Conservation (phyloP, 2,113 vertebrate genomes). For the Struthidea cinerea region DNA sequence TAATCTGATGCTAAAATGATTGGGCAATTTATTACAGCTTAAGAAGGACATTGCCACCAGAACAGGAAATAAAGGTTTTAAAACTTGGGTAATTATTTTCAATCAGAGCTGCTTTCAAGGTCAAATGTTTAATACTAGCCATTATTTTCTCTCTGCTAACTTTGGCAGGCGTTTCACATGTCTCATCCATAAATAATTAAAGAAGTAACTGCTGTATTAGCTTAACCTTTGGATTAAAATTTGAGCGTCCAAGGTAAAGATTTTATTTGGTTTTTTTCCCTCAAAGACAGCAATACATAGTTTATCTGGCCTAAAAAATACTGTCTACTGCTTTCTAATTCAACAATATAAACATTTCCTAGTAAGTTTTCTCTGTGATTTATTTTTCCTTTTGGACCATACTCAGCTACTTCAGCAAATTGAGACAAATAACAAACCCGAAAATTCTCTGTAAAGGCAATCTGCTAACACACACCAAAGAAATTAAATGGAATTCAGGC, state of each 20-base stretch:
- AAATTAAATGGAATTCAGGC: slow-evolving; percentile 42
- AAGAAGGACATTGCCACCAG: slow-evolving; percentile 52
- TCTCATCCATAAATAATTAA: slow-evolving; percentile 75
- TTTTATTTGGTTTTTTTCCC: slow-evolving; percentile 42
- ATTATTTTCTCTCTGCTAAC: slow-evolving; percentile 73
- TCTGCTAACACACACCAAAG: neutral
- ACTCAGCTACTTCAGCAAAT: slow-evolving; percentile 50
- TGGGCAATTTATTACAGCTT: slow-evolving; percentile 63
- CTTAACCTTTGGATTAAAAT: slow-evolving; percentile 60
- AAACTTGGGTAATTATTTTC: slow-evolving; percentile 74
- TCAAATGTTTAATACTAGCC: slow-evolving; percentile 69
- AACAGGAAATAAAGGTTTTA: slow-evolving; percentile 67
- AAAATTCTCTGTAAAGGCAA: neutral
- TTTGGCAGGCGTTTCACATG: slow-evolving; percentile 68
- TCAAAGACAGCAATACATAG: slow-evolving; percentile 18
- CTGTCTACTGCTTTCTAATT: neutral
- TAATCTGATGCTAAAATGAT: slow-evolving; percentile 63
- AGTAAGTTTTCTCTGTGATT: slow-evolving; percentile 49
- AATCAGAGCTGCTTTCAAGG: slow-evolving; percentile 74
- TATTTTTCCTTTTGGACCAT: slow-evolving; percentile 55
- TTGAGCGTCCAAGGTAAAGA: slow-evolving; percentile 18
- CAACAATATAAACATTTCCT: slow-evolving; percentile 54
- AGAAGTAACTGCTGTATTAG: slow-evolving; percentile 64
- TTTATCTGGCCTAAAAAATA: slow-evolving; percentile 34
- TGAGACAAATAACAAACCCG: slow-evolving; percentile 62